Conservation (phyloP, 1,140 invertebrate genomes). For the Pogonomyrmex barbatus region DNA sequence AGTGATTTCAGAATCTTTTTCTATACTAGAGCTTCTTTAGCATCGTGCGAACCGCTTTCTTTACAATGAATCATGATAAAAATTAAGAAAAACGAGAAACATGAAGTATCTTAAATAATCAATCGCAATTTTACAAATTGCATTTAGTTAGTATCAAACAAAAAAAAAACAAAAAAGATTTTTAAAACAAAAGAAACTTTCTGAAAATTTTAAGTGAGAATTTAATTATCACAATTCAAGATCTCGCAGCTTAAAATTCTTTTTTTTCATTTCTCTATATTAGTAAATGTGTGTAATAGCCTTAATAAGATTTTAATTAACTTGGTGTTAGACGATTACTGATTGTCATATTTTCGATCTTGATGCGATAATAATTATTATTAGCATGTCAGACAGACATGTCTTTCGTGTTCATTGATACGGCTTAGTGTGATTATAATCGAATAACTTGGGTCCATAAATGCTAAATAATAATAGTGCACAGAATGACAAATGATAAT, state of each 20-base stretch:
- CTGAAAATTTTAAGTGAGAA: neutral
- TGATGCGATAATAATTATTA: no score
- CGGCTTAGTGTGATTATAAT: no score
- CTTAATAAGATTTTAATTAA: no score
- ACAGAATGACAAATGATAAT: no score
- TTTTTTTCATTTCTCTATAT: no score
- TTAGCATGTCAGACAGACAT: no score
- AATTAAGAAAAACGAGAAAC: neutral
- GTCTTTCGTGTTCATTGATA: no score
- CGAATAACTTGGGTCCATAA: no score
- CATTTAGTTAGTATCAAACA: neutral
- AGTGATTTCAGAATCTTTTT: slow-evolving; percentile 5
- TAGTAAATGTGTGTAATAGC: neutral
- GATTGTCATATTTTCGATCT: no score
- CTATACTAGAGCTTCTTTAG: neutral
- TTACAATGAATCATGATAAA: neutral
- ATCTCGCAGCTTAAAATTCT: neutral
- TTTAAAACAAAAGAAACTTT: neutral
- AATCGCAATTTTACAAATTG: neutral
- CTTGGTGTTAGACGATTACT: no score
- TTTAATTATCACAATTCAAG: neutral
- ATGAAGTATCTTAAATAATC: neutral
- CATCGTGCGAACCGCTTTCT: neutral
- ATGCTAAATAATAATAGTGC: no score
- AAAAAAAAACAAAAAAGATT: neutral